phyloP scores from a whole-genome alignment of 2,113 vertebrate genomes.

The Morone chrysops region DNA sequence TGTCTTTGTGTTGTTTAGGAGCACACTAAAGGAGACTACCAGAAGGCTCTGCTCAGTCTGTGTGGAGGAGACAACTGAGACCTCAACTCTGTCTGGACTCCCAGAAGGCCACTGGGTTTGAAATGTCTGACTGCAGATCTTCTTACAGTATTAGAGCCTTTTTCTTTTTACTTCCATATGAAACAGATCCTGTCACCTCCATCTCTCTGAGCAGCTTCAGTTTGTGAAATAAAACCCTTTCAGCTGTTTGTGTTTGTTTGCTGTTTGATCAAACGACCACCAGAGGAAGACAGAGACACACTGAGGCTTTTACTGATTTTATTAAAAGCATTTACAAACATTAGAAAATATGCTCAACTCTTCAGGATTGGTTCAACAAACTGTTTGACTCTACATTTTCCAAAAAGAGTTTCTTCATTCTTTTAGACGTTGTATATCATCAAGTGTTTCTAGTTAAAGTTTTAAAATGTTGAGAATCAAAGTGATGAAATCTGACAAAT shows the following conservation, averaged over 20 bases:
- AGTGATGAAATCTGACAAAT: no score
- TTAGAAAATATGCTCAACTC: no score
- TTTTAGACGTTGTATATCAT: no score
- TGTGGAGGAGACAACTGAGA: constrained; percentile 78
- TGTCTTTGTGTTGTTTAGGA: no score
- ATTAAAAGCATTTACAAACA: no score
- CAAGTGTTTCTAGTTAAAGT: no score
- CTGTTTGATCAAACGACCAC: constrained; percentile 5
- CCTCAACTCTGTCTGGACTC: not conserved
- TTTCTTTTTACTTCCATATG: not conserved
- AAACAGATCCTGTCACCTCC: not conserved
- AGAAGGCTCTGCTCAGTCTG: constrained; percentile 92
- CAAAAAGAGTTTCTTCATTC: no score
- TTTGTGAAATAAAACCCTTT: constrained; percentile 50
- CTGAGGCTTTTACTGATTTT: no score
- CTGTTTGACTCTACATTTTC: no score
- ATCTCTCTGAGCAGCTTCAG: constrained; percentile 5
- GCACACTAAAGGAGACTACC: constrained; percentile 97
- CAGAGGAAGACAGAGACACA: constrained; percentile 68
- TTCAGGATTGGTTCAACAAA: no score
- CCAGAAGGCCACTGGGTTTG: constrained; percentile 18
- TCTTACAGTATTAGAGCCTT: constrained; percentile 25
- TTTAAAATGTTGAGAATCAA: no score
- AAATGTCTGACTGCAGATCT: not conserved
- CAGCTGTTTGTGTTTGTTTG: not conserved